Conservation (phyloP, 2,888 invertebrate genomes). For the Agelastica alni region DNA sequence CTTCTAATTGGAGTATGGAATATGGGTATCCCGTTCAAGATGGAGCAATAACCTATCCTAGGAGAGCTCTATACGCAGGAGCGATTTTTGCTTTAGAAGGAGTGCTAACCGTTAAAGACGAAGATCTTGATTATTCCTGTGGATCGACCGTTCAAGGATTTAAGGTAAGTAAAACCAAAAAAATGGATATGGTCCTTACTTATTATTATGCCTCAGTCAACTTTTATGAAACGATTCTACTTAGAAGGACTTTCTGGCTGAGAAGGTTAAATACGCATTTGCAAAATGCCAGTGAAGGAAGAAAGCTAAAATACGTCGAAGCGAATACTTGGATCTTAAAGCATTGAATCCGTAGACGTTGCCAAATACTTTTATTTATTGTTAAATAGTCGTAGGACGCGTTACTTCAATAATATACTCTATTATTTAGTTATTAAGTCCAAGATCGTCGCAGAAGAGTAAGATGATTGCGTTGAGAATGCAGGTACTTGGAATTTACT, state of each 20-base stretch:
- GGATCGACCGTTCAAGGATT: conserved; percentile 39
- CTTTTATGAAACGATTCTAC: too few relatives aligned
- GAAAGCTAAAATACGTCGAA: not conserved
- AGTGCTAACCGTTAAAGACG: conserved; percentile 31
- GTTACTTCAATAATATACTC: too few relatives aligned
- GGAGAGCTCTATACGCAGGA: conserved; percentile 68
- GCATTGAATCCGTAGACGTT: too few relatives aligned
- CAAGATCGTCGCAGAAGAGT: too few relatives aligned
- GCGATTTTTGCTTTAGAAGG: conserved; percentile 54
- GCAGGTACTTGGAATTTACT: too few relatives aligned
- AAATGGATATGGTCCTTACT: too few relatives aligned
- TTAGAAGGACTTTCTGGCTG: not conserved
- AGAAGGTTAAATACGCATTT: not conserved
- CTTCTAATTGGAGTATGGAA: conserved; percentile 63
- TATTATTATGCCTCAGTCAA: too few relatives aligned
- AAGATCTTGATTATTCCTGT: conserved; percentile 40
- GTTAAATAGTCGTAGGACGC: too few relatives aligned
- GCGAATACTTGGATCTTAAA: too few relatives aligned
- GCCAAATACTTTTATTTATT: too few relatives aligned
- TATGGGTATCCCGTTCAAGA: conserved; percentile 62
- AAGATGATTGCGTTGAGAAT: too few relatives aligned
- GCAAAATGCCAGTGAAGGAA: not conserved
- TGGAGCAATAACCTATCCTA: conserved; percentile 64
- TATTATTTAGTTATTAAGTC: too few relatives aligned
- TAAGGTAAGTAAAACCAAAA: conserved; percentile 35